Evolutionary conservation across 2,888 invertebrate genomes (phyloP), one percentile per base, ranked within the genome.

Genomic region (Lasioglossum oenotherae): DNA sequence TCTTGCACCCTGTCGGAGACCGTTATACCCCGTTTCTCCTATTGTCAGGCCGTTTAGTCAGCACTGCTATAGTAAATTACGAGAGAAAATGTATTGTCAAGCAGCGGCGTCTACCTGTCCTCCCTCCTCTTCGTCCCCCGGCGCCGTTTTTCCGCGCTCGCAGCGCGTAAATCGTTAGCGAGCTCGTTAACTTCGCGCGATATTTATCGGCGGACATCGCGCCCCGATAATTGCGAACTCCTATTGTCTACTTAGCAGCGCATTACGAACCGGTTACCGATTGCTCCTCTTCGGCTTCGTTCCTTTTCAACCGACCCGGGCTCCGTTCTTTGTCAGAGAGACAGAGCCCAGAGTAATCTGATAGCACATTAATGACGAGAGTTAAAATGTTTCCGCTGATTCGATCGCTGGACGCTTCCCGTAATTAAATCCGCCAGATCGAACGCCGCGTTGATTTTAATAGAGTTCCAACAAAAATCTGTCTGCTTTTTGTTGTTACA

Each of bases 161-260:
- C 85, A 49, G 78, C 84, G 84, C 79, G 79, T 81, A 78, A 86
- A 83, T 87, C 82, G 78, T 86, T 86, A 82, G 77, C 80, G 77
- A 78, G 74, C 82, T 87, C 86, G 87, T 86, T 87, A 86, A 86
- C 77, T 78, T 57, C 49, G 23, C 14, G 38, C 86, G 86, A 86
- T 87, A 87, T 86, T 87, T 86, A 87, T 87, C 81, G 77, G 74
- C n/a, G 74, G 44, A 71, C 46, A 19, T 74, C 23, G 64, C 4
- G 31, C 31, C 27, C 73, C 46, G 75, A 77, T 78, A 86, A 85
- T 82, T 80, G 31, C 67, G 75, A 83, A 82, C 53, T 8, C 80
- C 69, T 46, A 78, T 85, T 85, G 74, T 78, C 74, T 69, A 74
- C 81, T 85, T 85, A 81, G 67, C 67, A 31, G 49, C 80, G 73